Evolutionary conservation across 2,888 invertebrate genomes (phyloP).

Genomic region (Lasius fuliginosus): DNA sequence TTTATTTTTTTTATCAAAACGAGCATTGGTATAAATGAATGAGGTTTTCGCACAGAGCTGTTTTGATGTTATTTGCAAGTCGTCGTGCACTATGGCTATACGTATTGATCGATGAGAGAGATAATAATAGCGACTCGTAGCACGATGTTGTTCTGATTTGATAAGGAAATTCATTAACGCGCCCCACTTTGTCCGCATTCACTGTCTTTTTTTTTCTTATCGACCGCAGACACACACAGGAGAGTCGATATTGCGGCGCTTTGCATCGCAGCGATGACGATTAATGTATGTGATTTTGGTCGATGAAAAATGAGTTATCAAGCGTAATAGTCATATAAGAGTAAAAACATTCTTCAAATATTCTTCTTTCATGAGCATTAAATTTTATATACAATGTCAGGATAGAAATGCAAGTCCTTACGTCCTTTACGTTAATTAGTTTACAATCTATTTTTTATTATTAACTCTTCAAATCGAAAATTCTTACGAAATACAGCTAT

Average conservation of each 20-base stretch:
- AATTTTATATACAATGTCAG: slow-evolving; percentile 1
- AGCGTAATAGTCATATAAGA: slow-evolving; percentile 5
- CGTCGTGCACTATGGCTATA: slow-evolving; percentile 68
- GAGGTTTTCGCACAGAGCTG: slow-evolving; percentile 69
- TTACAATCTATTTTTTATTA: neutral
- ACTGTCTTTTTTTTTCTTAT: slow-evolving; percentile 20
- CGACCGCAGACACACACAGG: slow-evolving; percentile 23
- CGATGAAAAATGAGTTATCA: slow-evolving; percentile 30
- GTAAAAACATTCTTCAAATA: neutral
- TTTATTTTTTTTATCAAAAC: slow-evolving; percentile 38
- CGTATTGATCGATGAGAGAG: slow-evolving; percentile 70
- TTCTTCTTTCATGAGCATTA: neutral
- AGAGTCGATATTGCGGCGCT: slow-evolving; percentile 18
- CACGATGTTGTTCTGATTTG: slow-evolving; percentile 77
- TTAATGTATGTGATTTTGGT: slow-evolving; percentile 36
- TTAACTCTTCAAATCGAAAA: neutral
- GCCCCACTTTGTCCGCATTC: slow-evolving; percentile 78
- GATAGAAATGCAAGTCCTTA: neutral
- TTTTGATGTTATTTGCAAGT: slow-evolving; percentile 72
- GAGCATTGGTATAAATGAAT: slow-evolving; percentile 52
- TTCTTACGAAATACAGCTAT: neutral
- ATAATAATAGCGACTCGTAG: slow-evolving; percentile 69
- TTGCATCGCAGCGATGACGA: slow-evolving; percentile 27
- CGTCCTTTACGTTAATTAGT: neutral
- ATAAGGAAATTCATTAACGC: slow-evolving; percentile 84